Evolutionary conservation across 2,888 invertebrate species (phyloP), one percentile per base, ranked within the genome.

Genomic region (Hirtodrosophila histrioides): DNA sequence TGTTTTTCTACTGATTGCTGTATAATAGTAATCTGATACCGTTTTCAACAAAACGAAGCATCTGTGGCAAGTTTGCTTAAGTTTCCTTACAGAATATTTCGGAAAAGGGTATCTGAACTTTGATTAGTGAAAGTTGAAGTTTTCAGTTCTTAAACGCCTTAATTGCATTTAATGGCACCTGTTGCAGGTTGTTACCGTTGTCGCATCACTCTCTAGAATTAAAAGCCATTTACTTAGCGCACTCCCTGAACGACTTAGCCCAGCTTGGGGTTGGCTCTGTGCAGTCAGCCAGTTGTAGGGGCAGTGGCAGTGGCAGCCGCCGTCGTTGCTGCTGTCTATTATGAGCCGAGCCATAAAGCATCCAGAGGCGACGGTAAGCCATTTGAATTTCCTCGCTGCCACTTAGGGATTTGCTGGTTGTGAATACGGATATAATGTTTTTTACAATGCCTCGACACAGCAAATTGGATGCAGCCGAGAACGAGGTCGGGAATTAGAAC

Each of bases 301-400:
- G 12, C 60, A n/a, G 55, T 58, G 24, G 36, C 56, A 37, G 43
- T 29, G 24, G 36, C 56, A 37, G 43, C 24, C 41, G 49, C 60
- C 40, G 24, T 23, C 17, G 56, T 29, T 41, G 36, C 23, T 11
- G 40, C 48, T 27, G 43, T 44, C 54, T 40, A 54, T 58, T 65
- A 48, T 64, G 40, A 54, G 50, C 27, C 44, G 11, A 40, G 61
- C 54, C 60, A 72, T 74, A 69, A 74, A 77, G 58, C 82, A 74
- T 60, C 46, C 61, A 61, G 67, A 63, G 73, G 61, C 69, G 75
- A 33, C 67, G 67, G 70, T 82, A 82, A 80, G 60, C 70, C 60
- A 69, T 73, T 86, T 74, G 54, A 66, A 62, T 73, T 74, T 80
- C 60, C 73, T 55, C 53, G 67, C 61, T 74, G 61, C 48, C 56